Evolutionary conservation across 2,113 vertebrate species (phyloP).

Genomic region (Gorsachius goisagi): DNA sequence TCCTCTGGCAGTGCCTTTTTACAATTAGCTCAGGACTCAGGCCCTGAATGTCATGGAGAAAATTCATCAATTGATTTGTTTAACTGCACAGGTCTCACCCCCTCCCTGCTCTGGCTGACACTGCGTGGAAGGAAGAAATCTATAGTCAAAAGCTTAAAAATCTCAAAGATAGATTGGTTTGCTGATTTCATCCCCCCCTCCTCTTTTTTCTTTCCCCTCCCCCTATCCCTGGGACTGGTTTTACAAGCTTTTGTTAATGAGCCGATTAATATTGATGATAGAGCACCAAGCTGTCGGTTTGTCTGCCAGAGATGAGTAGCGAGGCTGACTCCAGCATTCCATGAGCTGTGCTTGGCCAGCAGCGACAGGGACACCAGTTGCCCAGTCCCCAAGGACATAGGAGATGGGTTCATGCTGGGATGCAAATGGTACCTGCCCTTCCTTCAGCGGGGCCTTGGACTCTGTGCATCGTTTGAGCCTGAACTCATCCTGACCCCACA

Average conservation of each 20-base stretch:
- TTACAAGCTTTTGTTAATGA: neutral
- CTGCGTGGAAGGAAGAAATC: neutral
- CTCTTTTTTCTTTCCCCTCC: neutral
- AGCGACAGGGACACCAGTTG: neutral
- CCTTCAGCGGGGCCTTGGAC: accelerated
- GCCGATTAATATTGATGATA: slow-evolving; percentile 21
- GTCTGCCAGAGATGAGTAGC: neutral
- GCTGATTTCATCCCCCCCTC: neutral
- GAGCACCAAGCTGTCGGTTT: neutral
- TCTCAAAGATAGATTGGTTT: neutral
- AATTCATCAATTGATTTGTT: slow-evolving; percentile 7
- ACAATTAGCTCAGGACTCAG: neutral
- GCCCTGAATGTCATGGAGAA: slow-evolving; percentile 18
- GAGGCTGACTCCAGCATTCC: neutral
- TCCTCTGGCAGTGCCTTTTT: neutral
- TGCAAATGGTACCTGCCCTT: neutral
- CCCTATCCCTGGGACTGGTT: neutral
- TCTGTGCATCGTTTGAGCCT: accelerated
- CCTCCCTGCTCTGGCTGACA: neutral
- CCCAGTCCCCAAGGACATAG: accelerated
- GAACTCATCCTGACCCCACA: neutral
- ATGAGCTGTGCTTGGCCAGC: neutral
- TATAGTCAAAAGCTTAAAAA: neutral
- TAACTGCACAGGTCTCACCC: neutral
- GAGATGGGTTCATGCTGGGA: neutral